Evolutionary conservation across 2,888 invertebrate genomes (phyloP), one percentile per base, ranked within the genome.

Genomic region (Lochmaea crataegi): DNA sequence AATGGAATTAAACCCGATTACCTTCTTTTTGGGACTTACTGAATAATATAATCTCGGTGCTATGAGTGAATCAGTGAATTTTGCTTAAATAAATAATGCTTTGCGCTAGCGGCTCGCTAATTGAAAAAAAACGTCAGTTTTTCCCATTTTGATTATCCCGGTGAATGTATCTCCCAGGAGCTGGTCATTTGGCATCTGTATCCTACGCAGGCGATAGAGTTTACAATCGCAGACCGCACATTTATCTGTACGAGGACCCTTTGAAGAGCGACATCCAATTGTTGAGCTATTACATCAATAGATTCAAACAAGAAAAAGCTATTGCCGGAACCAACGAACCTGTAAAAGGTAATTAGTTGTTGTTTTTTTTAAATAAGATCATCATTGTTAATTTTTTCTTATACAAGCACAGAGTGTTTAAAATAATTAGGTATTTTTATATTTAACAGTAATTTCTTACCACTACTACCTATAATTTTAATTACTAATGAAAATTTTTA

Each of bases 241-340:
- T 91, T 84, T 84, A 84, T 79, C 80, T 85, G 65, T 89, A 89
- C 82, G 92, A 94, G 83, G 88, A 90, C 78, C 94, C 93, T 87
- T 91, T 95, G 86, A 92, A 92, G 87, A 94, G 91, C 87, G 95
- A 95, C 89, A 94, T 96, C 87, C 94, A 94, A 85, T 92, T 94
- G 84, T 90, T 95, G 85, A 95, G 95, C 86, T 95, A 92, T 90
- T 96, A 96, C 90, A 92, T 93, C 88, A 93, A 93, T 89, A 93
- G 94, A 80, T 86, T 87, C 81, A 84, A 84, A 71, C 82, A 85
- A 73, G 86, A 86, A 68, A 91, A 90, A 88, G 89, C 90, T 87
- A 68, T 76, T 9, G 60, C 72, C 12, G 73, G 71, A 16, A 51
- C 51, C 22, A 71, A 56, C 12, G 75, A 74, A 51, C n/a, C 75